These are phyloP conservation scores for Napeogenes inachia DNA, from an alignment of 2,888 invertebrate species.

Conservation along the genomic window DNA sequence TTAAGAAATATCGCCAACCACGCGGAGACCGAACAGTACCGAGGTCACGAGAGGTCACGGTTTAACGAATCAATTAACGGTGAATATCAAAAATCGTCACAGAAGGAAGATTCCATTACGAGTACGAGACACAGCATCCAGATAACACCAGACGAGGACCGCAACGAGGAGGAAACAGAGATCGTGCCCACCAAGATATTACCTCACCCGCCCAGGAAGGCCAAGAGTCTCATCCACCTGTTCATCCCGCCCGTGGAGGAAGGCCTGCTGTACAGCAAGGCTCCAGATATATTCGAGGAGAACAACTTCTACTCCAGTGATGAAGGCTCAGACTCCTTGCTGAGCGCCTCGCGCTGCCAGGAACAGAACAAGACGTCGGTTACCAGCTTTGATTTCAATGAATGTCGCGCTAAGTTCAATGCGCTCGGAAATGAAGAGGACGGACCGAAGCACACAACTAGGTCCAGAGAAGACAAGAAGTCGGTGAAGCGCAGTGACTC, in stretches of 20 bases:
- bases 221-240: constrained; percentile 83
- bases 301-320: constrained; percentile 77
- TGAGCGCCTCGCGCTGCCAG: constrained; percentile 79
- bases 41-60: constrained; percentile 51
- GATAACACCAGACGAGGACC: constrained; percentile 66
- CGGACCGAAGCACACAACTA: constrained; percentile 54
- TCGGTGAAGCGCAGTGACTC: constrained; percentile 71
- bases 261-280: constrained; percentile 75
- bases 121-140: constrained; percentile 74
- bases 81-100: constrained; percentile 57
- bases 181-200: constrained; percentile 87
- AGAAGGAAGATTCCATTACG: constrained; percentile 75
- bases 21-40: constrained; percentile 83
- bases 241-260: constrained; percentile 80
- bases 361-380: constrained; percentile 58
- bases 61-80: constrained; percentile 62
- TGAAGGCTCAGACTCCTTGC: constrained; percentile 83
- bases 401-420: constrained; percentile 77
- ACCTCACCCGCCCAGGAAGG: constrained; percentile 88
- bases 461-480: constrained; percentile 61
- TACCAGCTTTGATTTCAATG: constrained; percentile 65
- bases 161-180: constrained; percentile 76
- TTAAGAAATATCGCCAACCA: constrained; percentile 90
- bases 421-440: constrained; percentile 70
- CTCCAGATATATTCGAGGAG: constrained; percentile 75